phyloP scores from a whole-genome alignment of 2,888 invertebrate species.

The Amphimallon solstitiale region DNA sequence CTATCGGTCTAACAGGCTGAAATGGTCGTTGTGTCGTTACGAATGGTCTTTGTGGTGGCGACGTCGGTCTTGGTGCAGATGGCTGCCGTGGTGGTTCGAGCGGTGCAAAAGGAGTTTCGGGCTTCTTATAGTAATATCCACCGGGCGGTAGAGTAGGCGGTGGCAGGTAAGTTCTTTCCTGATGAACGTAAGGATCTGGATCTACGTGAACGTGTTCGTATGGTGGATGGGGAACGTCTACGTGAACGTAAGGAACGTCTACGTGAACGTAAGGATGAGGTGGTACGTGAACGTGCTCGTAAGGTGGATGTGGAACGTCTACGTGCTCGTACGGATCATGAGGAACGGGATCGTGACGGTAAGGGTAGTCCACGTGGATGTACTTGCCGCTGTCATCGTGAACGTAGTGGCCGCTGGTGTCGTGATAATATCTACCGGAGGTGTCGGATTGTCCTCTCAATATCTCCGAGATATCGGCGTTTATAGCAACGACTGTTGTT shows the following conservation, averaged over 20 bases:
- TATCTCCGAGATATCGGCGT: slow-evolving; percentile 31
- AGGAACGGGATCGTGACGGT: slow-evolving; percentile 55
- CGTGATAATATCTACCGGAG: slow-evolving; percentile 8
- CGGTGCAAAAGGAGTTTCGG: not conserved
- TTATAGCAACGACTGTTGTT: slow-evolving; percentile 2
- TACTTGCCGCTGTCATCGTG: slow-evolving; percentile 57
- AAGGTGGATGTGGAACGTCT: not conserved
- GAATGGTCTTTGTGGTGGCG: not conserved
- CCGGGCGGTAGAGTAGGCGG: not conserved
- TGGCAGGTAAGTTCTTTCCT: slow-evolving; percentile 12
- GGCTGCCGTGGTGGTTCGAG: not conserved
- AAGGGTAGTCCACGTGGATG: slow-evolving; percentile 52
- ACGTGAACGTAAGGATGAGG: not conserved
- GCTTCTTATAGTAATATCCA: not conserved
- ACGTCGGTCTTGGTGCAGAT: not conserved
- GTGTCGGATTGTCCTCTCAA: slow-evolving; percentile 8
- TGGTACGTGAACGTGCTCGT: slow-evolving; percentile 6
- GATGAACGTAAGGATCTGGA: slow-evolving; percentile 28
- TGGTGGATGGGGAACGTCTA: not conserved
- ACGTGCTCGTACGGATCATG: slow-evolving; percentile 10
- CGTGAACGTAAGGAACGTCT: slow-evolving; percentile 10
- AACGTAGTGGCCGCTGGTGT: slow-evolving; percentile 50
- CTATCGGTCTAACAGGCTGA: not conserved
- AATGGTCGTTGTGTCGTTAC: not conserved
- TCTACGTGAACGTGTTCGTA: not conserved